Evolutionary conservation across 2,113 vertebrate genomes (phyloP).

Genomic region (Mirza zaza): DNA sequence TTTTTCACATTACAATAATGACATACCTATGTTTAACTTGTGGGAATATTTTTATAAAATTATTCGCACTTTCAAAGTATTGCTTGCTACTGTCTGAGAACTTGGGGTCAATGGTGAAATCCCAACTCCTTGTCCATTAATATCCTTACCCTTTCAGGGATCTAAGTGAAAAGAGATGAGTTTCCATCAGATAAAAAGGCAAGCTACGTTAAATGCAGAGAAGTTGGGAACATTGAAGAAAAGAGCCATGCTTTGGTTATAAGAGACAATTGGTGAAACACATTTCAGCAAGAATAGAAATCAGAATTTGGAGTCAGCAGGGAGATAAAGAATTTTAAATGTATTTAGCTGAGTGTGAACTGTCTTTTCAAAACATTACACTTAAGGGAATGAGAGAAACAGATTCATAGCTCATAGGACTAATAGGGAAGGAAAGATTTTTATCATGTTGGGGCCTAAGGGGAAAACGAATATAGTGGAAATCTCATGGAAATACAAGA

Average conservation of each 20-base stretch:
- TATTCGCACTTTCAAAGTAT: neutral
- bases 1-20: slow-evolving; percentile 23
- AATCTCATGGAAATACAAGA: neutral
- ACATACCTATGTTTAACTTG: neutral
- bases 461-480: neutral
- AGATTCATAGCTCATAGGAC: slow-evolving; percentile 1
- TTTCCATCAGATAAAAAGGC: neutral
- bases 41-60: neutral
- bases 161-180: neutral
- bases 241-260: neutral
- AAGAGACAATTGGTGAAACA: neutral
- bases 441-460: neutral
- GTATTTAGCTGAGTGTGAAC: neutral
- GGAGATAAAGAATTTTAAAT: neutral
- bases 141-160: neutral
- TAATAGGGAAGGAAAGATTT: neutral
- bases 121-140: neutral
- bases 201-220: neutral
- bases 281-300: neutral
- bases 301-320: neutral
- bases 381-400: neutral
- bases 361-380: neutral
- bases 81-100: neutral
- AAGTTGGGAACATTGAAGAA: neutral
- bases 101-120: neutral